Evolutionary conservation across 2,113 vertebrate genomes (phyloP).

Genomic region (Lamprologus callipterus): DNA sequence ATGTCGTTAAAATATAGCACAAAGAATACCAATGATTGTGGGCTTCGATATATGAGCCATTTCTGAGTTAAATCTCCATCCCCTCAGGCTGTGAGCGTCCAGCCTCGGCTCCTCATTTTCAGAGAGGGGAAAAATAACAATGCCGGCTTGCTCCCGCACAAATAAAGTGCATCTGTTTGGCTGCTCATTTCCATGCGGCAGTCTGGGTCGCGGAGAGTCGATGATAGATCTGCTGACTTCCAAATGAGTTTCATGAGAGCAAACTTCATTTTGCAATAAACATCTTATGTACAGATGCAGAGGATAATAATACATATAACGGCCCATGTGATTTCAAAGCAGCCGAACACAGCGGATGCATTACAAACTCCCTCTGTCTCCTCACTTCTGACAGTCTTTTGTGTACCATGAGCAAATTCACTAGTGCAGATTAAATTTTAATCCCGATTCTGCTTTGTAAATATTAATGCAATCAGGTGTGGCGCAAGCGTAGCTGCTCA

Average conservation of each 20-base stretch:
- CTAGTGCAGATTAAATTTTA: background rate
- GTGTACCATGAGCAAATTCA: background rate
- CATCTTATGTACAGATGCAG: conserved; percentile 25
- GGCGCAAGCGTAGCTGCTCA: background rate
- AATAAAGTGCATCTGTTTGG: conserved; percentile 45
- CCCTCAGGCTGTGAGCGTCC: conserved; percentile 34
- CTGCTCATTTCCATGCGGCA: conserved; percentile 48
- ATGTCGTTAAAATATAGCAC: conserved; percentile 16
- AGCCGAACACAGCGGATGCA: background rate
- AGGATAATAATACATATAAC: conserved; percentile 12
- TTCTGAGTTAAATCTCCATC: conserved; percentile 40
- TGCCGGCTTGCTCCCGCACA: background rate
- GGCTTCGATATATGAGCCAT: conserved; percentile 26
- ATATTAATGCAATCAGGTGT: background rate
- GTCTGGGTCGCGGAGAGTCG: background rate
- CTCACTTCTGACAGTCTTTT: background rate
- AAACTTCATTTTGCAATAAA: conserved; percentile 41
- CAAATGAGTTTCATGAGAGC: conserved; percentile 47
- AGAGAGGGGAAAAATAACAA: conserved; percentile 29
- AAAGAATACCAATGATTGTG: conserved; percentile 31
- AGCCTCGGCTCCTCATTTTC: conserved; percentile 30
- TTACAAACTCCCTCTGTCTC: background rate
- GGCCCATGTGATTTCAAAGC: background rate
- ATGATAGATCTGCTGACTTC: conserved; percentile 47
- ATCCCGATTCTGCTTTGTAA: background rate